Evolutionary conservation across 2,888 invertebrate species (phyloP), one percentile per base, ranked within the genome.

Genomic region (Macrophya annulata): DNA sequence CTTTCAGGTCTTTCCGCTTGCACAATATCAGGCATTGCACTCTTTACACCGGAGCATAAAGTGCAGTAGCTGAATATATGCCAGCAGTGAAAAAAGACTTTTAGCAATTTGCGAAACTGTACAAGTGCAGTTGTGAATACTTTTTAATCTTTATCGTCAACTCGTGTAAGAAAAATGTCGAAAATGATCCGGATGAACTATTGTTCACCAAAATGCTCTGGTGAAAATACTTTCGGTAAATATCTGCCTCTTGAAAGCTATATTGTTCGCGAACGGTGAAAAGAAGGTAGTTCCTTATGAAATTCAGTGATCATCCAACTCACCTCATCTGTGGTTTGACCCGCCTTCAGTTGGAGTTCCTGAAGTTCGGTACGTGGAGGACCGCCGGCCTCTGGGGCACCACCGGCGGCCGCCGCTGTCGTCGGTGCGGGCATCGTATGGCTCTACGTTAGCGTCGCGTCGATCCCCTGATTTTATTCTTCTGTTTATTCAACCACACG

Each of bases 241-340:
- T 17, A 17, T 51, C 0, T 51, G n/a, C n/a, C n/a, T 55, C n/a
- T n/a, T 55, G n/a, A 51, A 5, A n/a, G n/a, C 10, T 12, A 68
- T 17, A 68, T 68, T 17, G 68, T 68, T 37, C 0, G 15, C 68
- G 68, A 17, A 10, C 6, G 15, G 31, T 37, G 37, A 5, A 15
- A 10, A 12, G 21, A 4, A 9, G 25, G 3, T 25, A 0, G 25
- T 62, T 68, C 37, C 31, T 37, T 37, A 68, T 68, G 4, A 8
- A 37, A 37, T 12, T 12, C 68, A 37, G 37, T 12, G 37, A 37
- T 51, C n/a, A 77, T 77, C 9, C 12, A 37, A 21, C 95, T 95
- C 93, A 98, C 98, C 94, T 98, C 98, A 97, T 98, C 98, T 91
- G 98, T 98, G 91, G 96, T 96, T 94, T 97, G 96, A 90, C 96